Conservation (phyloP, 2,113 vertebrate genomes). For the Pavo muticus region DNA sequence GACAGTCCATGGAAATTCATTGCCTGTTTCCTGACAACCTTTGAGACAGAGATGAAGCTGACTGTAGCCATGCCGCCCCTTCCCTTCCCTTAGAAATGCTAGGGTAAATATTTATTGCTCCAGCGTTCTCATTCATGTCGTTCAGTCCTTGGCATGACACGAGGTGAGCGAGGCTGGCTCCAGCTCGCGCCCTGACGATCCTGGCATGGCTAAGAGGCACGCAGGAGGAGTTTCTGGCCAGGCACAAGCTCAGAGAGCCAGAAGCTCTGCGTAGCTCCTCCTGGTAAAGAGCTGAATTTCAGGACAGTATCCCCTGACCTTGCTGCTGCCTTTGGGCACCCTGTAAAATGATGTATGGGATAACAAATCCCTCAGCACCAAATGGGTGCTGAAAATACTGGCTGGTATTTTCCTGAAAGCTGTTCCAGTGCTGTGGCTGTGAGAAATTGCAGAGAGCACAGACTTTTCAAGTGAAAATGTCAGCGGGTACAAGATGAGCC, state of each 20-base stretch:
- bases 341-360: not conserved
- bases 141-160: not conserved
- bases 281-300: not conserved
- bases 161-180: not conserved
- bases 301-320: not conserved
- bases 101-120: constrained; percentile 52
- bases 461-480: not conserved
- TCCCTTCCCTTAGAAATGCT: constrained; percentile 1
- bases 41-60: constrained; percentile 1
- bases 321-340: not conserved
- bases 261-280: not conserved
- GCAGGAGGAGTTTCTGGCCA: not conserved
- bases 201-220: constrained; percentile 6
- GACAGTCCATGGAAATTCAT: not conserved
- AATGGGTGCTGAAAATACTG: not conserved
- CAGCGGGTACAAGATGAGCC: not conserved
- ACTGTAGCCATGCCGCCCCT: not conserved
- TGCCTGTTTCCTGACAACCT: constrained; percentile 30
- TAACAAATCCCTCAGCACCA: not conserved
- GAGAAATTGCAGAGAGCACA: not conserved
- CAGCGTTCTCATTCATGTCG: not conserved
- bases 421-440: not conserved
- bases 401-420: not conserved
- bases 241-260: not conserved
- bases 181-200: not conserved